Base-by-base conservation (phyloP, 1,140 invertebrate genomes). In the Hermetia illucens region DNA sequence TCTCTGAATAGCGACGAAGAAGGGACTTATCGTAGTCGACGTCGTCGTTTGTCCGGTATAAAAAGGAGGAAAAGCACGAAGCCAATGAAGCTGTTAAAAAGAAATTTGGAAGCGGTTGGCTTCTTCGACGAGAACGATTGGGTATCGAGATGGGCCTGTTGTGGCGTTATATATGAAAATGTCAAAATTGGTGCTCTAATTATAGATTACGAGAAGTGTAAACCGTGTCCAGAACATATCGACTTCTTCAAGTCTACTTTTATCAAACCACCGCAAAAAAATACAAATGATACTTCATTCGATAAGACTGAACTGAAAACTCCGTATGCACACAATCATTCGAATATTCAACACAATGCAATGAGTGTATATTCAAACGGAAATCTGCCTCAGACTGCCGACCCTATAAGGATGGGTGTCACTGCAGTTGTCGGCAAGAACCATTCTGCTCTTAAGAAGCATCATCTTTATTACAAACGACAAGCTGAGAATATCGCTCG, bases 401-500 rank as follows among this genome's bases (percentile, higher is more conserved):
- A n/a, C n/a, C n/a, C n/a, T n/a, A n/a, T n/a, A n/a, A n/a, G n/a
- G n/a, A n/a, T n/a, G n/a, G n/a, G n/a, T n/a, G n/a, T n/a, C n/a
- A n/a, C n/a, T n/a, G n/a, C n/a, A n/a, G n/a, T n/a, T n/a, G n/a
- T n/a, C n/a, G n/a, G n/a, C n/a, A n/a, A n/a, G n/a, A n/a, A 34
- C 40, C 21, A 57, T 51, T 21, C 49, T 31, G 55, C 48, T 3
- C 38, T 59, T 8, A 59, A 59, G 39, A 59, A 59, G 36, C 57
- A 59, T 46, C 56, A 57, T 45, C 46, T 59, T 38, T 59, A 48
- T 37, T 55, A 50, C 29, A 59, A 57, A 45, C 45, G 57, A 40
- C 56, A 59, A 46, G 12, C n/a, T n/a, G 33, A 34, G 5, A 19
- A 19, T 21, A 10, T 18, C 15, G 21, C 33, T 21, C 19, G 21